A percentile compares a stretch with the other conserved stretches of the same genome.
Evolutionary conservation across 2,888 invertebrate species (phyloP).

Genomic region (Nineta flava): DNA sequence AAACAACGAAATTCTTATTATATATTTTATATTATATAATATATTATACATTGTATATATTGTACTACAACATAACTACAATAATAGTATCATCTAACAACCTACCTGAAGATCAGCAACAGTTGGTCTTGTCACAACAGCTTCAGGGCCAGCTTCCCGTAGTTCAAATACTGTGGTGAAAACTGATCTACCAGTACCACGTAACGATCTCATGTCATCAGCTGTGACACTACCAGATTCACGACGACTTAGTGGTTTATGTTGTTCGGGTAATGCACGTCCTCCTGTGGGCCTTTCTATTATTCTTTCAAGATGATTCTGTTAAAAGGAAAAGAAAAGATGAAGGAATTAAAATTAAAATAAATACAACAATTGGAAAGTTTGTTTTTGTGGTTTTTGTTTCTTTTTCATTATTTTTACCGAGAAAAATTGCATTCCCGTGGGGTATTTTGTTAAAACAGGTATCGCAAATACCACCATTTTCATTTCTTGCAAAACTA

Average conservation of each 20-base stretch:
- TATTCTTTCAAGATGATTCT: conserved; percentile 78
- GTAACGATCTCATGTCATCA: conserved; percentile 42
- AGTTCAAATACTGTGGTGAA: conserved; percentile 80
- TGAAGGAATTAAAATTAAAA: neutral
- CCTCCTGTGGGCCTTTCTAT: conserved; percentile 55
- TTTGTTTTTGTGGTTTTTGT: no score
- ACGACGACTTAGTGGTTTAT: conserved; percentile 26
- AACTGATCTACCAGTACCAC: conserved; percentile 34
- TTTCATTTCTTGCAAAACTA: no score
- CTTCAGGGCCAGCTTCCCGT: conserved; percentile 50
- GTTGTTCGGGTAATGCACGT: conserved; percentile 28
- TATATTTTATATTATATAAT: no score
- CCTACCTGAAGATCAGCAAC: conserved; percentile 38
- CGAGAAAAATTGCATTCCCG: no score
- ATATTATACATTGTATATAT: no score
- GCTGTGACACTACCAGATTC: conserved; percentile 47
- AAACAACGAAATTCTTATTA: no score
- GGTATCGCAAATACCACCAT: no score
- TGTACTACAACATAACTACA: no score
- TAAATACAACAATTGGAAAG: neutral
- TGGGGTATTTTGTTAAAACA: no score
- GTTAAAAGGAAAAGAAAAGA: conserved; percentile 17
- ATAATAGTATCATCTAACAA: neutral
- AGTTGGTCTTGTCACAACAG: conserved; percentile 44
- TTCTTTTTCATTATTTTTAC: no score